Percentiles rank a stretch among this genome's conserved stretches.
phyloP scores from a whole-genome alignment of 2,113 vertebrate genomes.

The Trochalopteron elliotii region DNA sequence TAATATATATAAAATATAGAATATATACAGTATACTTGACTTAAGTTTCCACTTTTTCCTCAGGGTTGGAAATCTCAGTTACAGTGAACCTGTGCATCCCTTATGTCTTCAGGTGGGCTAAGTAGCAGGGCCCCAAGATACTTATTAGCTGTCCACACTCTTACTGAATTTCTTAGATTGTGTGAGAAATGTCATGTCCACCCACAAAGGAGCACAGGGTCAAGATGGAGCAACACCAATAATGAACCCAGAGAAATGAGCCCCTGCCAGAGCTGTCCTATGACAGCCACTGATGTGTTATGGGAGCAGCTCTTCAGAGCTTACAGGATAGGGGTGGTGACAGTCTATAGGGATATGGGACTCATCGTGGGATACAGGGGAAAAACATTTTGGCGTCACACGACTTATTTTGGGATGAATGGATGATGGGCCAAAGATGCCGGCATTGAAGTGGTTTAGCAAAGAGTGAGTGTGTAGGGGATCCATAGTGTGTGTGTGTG shows the following conservation, averaged over 20 bases:
- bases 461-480: not conserved
- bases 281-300: not conserved
- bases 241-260: not conserved
- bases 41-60: not conserved
- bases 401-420: not conserved
- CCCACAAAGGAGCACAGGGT: not conserved
- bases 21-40: no score
- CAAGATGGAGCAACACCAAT: not conserved
- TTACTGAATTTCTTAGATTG: not conserved
- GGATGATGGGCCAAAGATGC: not conserved
- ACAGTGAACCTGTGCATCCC: not conserved
- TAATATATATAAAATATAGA: no score
- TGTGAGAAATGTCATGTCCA: not conserved
- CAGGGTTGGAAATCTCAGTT: not conserved
- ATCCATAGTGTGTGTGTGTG: not conserved
- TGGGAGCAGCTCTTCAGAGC: not conserved
- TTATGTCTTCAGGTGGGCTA: not conserved
- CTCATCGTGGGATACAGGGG: no score
- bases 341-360: not conserved
- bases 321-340: not conserved
- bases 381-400: not conserved
- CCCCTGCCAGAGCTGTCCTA: not conserved
- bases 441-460: not conserved
- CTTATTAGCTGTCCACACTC: not conserved
- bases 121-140: not conserved